Evolutionary conservation across 2,797 vertebrate genomes (phyloP).

Genomic region (Echeneis naucrates): DNA sequence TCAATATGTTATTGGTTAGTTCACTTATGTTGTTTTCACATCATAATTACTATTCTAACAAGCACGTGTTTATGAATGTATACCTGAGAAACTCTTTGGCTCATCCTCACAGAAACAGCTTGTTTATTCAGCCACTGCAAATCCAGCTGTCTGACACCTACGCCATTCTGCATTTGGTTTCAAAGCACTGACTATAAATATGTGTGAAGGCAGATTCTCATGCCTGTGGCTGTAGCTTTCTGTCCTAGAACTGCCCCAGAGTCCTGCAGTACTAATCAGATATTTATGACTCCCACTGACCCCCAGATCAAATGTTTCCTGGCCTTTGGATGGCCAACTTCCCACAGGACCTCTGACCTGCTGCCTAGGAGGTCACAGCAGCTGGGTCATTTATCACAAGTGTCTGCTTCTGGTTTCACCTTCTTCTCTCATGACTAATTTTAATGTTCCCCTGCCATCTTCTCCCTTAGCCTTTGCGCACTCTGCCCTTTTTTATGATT

Average conservation of each 20-base stretch:
- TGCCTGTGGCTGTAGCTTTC: constrained; percentile 10
- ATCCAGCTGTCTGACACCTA: constrained; percentile 2
- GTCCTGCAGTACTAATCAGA: constrained; percentile 47
- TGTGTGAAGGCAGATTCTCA: constrained; percentile 20
- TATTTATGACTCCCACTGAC: constrained; percentile 64
- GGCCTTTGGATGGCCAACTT: constrained; percentile 65
- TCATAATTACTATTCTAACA: constrained; percentile 39
- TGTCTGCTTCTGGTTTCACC: constrained; percentile 52
- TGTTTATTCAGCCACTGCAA: constrained; percentile 13
- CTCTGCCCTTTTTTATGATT: constrained; percentile 3
- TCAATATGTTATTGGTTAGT: constrained; percentile 42
- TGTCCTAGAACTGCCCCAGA: neutral
- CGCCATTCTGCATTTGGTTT: constrained; percentile 1
- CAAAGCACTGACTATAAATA: constrained; percentile 20
- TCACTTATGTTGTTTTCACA: constrained; percentile 31
- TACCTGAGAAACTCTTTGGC: constrained; percentile 18
- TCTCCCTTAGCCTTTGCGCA: constrained; percentile 22
- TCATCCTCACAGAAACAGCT: constrained; percentile 40
- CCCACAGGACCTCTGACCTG: constrained; percentile 62
- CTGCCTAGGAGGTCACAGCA: constrained; percentile 61
- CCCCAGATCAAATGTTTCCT: constrained; percentile 62
- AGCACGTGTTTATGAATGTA: constrained; percentile 1
- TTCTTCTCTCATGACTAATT: constrained; percentile 49
- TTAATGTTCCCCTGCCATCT: constrained; percentile 13
- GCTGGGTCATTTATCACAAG: constrained; percentile 62